phyloP scores from a whole-genome alignment of 30 jellyfish, hydroid and myxozoan genomes.

The Sanderia malayensis region DNA sequence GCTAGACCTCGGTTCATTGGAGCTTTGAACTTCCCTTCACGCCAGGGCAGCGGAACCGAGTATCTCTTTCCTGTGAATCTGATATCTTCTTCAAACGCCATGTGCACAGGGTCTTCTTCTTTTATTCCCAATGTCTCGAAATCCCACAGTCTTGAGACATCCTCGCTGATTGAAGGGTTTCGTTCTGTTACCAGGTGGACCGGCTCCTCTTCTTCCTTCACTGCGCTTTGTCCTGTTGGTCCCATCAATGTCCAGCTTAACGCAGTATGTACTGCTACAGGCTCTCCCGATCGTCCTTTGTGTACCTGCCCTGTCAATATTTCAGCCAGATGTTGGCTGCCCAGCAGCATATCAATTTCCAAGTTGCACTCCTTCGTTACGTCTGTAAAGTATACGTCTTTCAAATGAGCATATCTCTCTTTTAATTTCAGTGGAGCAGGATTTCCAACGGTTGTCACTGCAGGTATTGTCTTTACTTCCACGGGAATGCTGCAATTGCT shows the following conservation, averaged over 20 bases:
- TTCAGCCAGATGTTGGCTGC: slow-evolving; percentile 55
- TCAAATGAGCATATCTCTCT: too few species aligned
- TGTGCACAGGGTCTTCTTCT: slow-evolving; percentile 45
- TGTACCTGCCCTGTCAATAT: too few species aligned
- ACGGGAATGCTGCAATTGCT: not conserved
- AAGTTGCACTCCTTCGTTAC: slow-evolving; percentile 9
- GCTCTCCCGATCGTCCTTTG: too few species aligned
- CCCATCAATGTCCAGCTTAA: too few species aligned
- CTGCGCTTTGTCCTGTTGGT: too few species aligned
- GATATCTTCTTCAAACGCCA: too few species aligned
- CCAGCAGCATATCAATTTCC: slow-evolving; percentile 33
- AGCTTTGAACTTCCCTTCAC: slow-evolving; percentile 40
- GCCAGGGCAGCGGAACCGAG: too few species aligned
- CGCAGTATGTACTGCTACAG: too few species aligned
- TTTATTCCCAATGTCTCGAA: slow-evolving; percentile 40
- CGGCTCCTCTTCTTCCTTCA: too few species aligned
- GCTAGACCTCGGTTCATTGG: slow-evolving; percentile 33
- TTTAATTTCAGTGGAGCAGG: slow-evolving; percentile 42
- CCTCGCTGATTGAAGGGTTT: slow-evolving; percentile 5
- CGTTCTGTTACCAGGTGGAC: too few species aligned
- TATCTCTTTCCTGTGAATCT: too few species aligned
- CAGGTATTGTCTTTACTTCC: slow-evolving; percentile 43
- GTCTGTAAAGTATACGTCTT: too few species aligned
- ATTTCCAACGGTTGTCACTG: slow-evolving; percentile 45
- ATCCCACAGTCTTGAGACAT: slow-evolving; percentile 46